These are phyloP conservation scores for Avahi laniger DNA, from an alignment of 2,797 vertebrate genomes.

Conservation along the genomic window DNA sequence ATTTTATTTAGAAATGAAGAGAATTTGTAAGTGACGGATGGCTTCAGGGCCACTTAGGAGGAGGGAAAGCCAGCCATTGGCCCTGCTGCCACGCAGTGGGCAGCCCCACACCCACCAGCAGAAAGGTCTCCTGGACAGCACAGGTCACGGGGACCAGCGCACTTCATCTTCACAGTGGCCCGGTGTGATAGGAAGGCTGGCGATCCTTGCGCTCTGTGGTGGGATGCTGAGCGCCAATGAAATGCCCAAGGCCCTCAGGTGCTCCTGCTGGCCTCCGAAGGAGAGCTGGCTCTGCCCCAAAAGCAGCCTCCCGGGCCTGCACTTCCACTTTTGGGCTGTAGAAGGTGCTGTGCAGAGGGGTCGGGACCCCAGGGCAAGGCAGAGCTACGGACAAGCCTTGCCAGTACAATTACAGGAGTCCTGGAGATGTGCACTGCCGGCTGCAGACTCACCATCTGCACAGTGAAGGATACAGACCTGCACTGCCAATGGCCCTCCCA, in stretches of 20 bases:
- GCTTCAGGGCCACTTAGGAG: not conserved
- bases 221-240: not conserved
- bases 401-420: not conserved
- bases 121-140: not conserved
- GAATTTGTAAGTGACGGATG: constrained; percentile 82
- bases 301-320: not conserved
- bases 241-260: not conserved
- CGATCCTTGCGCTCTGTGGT: not conserved
- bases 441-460: not conserved
- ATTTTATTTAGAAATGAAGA: constrained; percentile 85
- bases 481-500: not conserved
- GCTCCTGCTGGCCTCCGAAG: not conserved
- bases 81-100: not conserved
- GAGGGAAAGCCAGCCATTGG: not conserved
- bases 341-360: not conserved
- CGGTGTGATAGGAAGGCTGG: not conserved
- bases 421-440: not conserved
- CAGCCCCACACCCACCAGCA: not conserved
- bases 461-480: not conserved
- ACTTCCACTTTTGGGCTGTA: constrained; percentile 26
- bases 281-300: not conserved
- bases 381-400: not conserved
- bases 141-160: not conserved
- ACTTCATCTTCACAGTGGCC: not conserved
- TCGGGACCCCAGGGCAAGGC: not conserved